A percentile compares a stretch with the other conserved stretches of the same genome.
Conservation (phyloP, 2,113 vertebrate genomes). For the Heptranchias perlo region DNA sequence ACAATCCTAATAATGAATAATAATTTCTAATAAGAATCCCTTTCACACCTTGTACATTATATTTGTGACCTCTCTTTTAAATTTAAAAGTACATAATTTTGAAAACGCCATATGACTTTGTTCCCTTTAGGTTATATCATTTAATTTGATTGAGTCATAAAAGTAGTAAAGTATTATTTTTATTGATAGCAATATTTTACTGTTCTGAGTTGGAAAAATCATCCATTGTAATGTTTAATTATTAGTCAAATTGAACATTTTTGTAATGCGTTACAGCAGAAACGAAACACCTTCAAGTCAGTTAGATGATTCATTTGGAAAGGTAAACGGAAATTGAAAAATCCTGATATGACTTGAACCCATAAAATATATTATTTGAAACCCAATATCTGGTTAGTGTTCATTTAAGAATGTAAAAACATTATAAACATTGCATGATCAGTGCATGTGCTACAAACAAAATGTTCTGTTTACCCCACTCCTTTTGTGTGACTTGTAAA, state of each 20-base stretch:
- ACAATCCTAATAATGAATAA: background rate
- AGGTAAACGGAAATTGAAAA: background rate
- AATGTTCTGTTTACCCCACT: background rate
- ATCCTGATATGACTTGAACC: background rate
- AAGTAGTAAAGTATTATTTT: background rate
- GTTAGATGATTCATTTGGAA: background rate
- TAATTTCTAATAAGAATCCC: constrained; percentile 20
- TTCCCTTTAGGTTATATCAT: background rate
- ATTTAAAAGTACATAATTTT: background rate
- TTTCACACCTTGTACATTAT: background rate
- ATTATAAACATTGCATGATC: background rate
- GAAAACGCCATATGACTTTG: background rate
- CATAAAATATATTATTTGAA: background rate
- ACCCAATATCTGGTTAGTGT: background rate
- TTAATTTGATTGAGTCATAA: background rate
- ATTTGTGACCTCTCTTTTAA: constrained; percentile 23
- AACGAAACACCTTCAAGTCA: background rate
- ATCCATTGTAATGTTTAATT: constrained; percentile 21
- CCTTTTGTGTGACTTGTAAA: background rate
- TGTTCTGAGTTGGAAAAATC: background rate
- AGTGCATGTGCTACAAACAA: background rate
- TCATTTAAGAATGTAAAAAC: background rate
- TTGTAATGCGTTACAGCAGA: background rate
- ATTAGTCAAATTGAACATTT: background rate
- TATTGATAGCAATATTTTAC: constrained; percentile 18